Conservation (phyloP, 2,888 invertebrate genomes). For the Morinoia aosen region DNA sequence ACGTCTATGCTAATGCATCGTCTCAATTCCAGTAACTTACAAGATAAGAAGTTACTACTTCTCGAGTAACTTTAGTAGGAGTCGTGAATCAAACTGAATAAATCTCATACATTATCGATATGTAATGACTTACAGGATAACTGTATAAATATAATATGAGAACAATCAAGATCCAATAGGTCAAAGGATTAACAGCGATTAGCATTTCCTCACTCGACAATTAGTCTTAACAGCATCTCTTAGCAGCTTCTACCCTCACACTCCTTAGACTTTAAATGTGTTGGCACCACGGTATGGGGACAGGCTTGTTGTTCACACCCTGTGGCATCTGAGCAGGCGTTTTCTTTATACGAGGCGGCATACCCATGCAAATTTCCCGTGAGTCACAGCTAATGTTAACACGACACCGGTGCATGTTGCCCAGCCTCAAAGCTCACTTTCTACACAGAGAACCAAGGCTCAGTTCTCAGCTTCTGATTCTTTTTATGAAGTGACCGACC, state of each 20-base stretch:
- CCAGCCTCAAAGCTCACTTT: neutral
- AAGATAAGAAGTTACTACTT: neutral
- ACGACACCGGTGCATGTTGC: neutral
- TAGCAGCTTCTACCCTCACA: neutral
- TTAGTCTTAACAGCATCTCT: neutral
- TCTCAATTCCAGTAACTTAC: neutral
- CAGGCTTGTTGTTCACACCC: neutral
- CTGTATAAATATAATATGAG: neutral
- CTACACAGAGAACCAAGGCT: neutral
- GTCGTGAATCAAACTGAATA: neutral
- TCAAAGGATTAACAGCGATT: neutral
- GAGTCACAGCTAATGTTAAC: neutral
- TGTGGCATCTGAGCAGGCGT: neutral
- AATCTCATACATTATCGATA: neutral
- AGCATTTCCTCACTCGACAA: neutral
- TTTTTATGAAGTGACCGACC: neutral
- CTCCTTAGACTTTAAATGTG: neutral
- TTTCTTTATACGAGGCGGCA: neutral
- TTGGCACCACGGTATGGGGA: neutral
- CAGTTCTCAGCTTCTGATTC: neutral
- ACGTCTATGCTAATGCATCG: neutral
- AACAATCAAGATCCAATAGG: neutral
- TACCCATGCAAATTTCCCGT: neutral
- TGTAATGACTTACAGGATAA: neutral
- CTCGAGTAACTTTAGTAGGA: neutral